Evolutionary conservation across 1,140 invertebrate species (phyloP).

Genomic region (Amyelois transitella): DNA sequence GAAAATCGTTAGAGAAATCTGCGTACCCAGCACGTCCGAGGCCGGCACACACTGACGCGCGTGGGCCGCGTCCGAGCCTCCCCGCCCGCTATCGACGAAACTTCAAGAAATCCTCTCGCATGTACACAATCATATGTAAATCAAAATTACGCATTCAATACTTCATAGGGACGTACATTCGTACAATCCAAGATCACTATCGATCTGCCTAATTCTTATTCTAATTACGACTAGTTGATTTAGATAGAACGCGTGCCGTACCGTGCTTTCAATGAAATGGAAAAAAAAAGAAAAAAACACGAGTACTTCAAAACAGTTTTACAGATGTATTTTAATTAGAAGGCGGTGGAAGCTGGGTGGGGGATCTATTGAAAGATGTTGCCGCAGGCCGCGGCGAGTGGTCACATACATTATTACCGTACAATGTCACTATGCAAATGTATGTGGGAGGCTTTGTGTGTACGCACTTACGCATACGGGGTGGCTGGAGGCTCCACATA

Average conservation of each 20-base stretch:
- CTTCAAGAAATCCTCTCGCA: slow-evolving; percentile 69
- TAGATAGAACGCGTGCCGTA: too few relatives aligned
- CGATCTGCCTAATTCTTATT: not conserved
- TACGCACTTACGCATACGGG: slow-evolving; percentile 67
- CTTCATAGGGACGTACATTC: slow-evolving; percentile 3
- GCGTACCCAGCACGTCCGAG: slow-evolving; percentile 68
- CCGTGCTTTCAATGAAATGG: too few relatives aligned
- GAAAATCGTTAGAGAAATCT: slow-evolving; percentile 74
- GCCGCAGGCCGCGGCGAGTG: slow-evolving; percentile 47
- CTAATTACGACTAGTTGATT: too few relatives aligned
- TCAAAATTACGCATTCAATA: slow-evolving; percentile 40
- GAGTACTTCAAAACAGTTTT: not conserved
- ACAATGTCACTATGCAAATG: slow-evolving; percentile 72
- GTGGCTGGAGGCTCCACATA: slow-evolving; percentile 60
- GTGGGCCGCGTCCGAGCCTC: slow-evolving; percentile 19
- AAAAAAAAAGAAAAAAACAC: not conserved
- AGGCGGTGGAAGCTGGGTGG: slow-evolving; percentile 19
- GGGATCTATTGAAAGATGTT: slow-evolving; percentile 58
- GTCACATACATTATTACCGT: slow-evolving; percentile 70
- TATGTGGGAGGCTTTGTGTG: slow-evolving; percentile 69
- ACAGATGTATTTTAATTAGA: slow-evolving; percentile 36
- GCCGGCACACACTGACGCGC: slow-evolving; percentile 50
- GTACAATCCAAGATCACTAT: not conserved
- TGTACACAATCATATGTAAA: slow-evolving; percentile 51
- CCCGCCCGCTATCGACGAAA: slow-evolving; percentile 60